Evolutionary conservation across 1,140 invertebrate genomes (phyloP), one percentile per base, ranked within the genome.

Genomic region (Tetragonula clypearis): DNA sequence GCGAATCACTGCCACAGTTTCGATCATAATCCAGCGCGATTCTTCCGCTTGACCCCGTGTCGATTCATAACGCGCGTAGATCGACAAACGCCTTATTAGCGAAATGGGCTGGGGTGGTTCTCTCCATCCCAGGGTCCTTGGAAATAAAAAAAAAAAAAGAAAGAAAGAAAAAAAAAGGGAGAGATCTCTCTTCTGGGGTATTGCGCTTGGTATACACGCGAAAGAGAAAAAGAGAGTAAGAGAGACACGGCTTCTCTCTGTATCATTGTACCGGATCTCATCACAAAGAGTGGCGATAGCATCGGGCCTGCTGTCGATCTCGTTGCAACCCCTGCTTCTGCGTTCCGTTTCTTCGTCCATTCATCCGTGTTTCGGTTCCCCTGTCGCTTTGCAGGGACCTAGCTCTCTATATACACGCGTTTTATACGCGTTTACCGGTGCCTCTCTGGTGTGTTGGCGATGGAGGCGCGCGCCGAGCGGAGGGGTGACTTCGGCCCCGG

Each of bases 211-310:
- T 83, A 73, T 72, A 53, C 21, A 30, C 11, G n/a, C n/a, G 23
- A 77, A 66, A 85, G 73, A 82, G 41, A 49, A 49, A 49, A 49
- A 49, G 8, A 8, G 41, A 49, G 41, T 49, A 30, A 78, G 76
- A 88, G 81, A 81, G 77, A 73, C 79, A 80, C 83, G 62, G 49
- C 26, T 62, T 62, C 60, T 62, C 60, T 71, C 71, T 86, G 80
- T 92, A 91, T 91, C 90, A 90, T 91, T 92, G 89, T 88, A 73
- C 88, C 71, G 89, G 83, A 92, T 91, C 91, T 92, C 90, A 91
- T 92, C 89, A 92, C 92, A 92, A 92, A 92, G 89, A 91, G 89
- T 88, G 85, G 87, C 91, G 92, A 92, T 92, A 92, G 83, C 87
- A 92, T 92, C 92, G 80, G 84, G 75, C 84, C 88, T 90, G 86